Evolutionary conservation across 2,797 vertebrate genomes (phyloP).

Genomic region (Trematomus bernacchii): DNA sequence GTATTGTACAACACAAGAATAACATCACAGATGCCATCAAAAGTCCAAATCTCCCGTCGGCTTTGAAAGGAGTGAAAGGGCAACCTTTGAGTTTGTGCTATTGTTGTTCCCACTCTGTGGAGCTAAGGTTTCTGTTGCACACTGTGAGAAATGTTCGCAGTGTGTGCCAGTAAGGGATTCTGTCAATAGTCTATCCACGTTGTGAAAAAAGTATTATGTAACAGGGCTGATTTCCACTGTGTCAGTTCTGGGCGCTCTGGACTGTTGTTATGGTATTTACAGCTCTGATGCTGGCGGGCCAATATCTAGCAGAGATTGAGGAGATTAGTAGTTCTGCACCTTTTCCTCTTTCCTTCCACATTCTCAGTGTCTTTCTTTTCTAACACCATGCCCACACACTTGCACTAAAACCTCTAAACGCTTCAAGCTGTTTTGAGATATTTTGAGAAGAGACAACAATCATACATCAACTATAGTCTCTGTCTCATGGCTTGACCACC

Average conservation of each 20-base stretch:
- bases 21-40: slow-evolving; percentile 46
- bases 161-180: slow-evolving; percentile 34
- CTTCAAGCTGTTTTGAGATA: slow-evolving; percentile 11
- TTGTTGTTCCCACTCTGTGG: slow-evolving; percentile 28
- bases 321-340: slow-evolving; percentile 22
- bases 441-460: slow-evolving; percentile 21
- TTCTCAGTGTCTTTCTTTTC: slow-evolving; percentile 14
- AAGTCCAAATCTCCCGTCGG: slow-evolving; percentile 42
- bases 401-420: slow-evolving; percentile 2
- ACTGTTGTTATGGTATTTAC: slow-evolving; percentile 44
- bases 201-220: slow-evolving; percentile 42
- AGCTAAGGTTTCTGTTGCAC: slow-evolving; percentile 45
- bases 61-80: slow-evolving; percentile 43
- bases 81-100: slow-evolving; percentile 31
- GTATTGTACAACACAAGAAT: slow-evolving; percentile 38
- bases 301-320: slow-evolving; percentile 13
- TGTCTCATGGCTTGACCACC: slow-evolving; percentile 1
- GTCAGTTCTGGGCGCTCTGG: slow-evolving; percentile 1
- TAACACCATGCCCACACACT: slow-evolving; percentile 18
- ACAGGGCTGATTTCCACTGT: slow-evolving; percentile 11
- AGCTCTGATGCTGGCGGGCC: slow-evolving; percentile 5
- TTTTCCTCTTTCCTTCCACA: background rate
- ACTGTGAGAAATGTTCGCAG: slow-evolving; percentile 46
- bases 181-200: slow-evolving; percentile 18
- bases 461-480: slow-evolving; percentile 5